A percentile compares a stretch with the other conserved stretches of the same genome.
phyloP scores from a whole-genome alignment of 2,113 vertebrate species.

The Labeo rohita region DNA sequence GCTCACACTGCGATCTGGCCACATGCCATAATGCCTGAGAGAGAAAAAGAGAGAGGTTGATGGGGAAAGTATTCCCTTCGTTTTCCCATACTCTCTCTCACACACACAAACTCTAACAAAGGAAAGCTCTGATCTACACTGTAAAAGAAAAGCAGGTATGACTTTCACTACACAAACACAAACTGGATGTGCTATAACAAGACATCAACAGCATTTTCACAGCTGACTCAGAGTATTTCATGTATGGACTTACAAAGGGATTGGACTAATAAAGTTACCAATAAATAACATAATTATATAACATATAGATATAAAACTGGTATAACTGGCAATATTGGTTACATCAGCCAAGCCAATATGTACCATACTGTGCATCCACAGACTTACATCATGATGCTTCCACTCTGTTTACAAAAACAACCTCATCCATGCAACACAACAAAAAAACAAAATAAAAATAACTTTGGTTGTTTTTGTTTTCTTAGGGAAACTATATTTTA shows the following conservation, averaged over 20 bases:
- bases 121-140: slow-evolving; percentile 3
- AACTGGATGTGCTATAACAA: not conserved
- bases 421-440: not conserved
- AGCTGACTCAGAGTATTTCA: not conserved
- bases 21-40: slow-evolving; percentile 58
- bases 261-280: not conserved
- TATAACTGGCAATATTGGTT: no score
- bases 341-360: no score
- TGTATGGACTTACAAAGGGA: not conserved
- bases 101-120: slow-evolving; percentile 25
- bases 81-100: slow-evolving; percentile 32
- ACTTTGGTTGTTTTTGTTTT: slow-evolving; percentile 1
- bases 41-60: slow-evolving; percentile 20
- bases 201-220: not conserved
- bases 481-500: not conserved
- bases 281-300: no score
- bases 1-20: slow-evolving; percentile 62
- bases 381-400: not conserved
- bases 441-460: not conserved
- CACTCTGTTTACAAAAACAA: not conserved
- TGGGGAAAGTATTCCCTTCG: slow-evolving; percentile 31
- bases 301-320: no score
- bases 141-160: slow-evolving; percentile 2
- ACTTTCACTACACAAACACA: not conserved
- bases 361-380: no score